Conservation (phyloP, 2,888 invertebrate genomes). For the Ophion ventricosus region DNA sequence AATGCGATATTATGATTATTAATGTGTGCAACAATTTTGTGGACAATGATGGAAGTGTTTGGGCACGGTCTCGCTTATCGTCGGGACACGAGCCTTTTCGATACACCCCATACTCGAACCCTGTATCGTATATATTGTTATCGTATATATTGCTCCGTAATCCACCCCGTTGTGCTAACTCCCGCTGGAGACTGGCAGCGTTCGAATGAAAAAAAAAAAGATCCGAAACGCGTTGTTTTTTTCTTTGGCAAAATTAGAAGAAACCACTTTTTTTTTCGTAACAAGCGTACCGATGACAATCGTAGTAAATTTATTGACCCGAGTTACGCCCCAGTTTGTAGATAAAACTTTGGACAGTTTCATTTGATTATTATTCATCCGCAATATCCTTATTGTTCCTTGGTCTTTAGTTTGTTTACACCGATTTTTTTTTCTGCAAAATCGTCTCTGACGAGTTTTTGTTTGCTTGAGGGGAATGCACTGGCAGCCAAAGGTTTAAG, state of each 20-base stretch:
- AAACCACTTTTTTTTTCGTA: background rate
- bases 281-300: background rate
- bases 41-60: slow-evolving; percentile 74
- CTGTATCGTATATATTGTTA: slow-evolving; percentile 4
- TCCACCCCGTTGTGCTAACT: slow-evolving; percentile 13
- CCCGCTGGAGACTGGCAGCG: background rate
- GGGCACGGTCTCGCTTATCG: slow-evolving; percentile 78
- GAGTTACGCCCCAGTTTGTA: background rate
- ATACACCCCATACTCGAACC: slow-evolving; percentile 13
- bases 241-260: background rate
- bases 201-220: slow-evolving; percentile 24
- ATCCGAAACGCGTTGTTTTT: background rate
- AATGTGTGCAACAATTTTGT: slow-evolving; percentile 76
- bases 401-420: background rate
- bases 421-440: background rate
- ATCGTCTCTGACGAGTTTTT: background rate
- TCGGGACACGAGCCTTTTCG: slow-evolving; percentile 64
- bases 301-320: background rate
- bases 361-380: background rate
- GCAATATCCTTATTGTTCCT: background rate
- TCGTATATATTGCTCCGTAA: slow-evolving; percentile 38
- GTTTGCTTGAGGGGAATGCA: background rate
- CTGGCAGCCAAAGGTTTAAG: background rate
- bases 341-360: background rate
- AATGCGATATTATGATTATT: slow-evolving; percentile 73